Base-by-base conservation (phyloP, 1,140 invertebrate species). In the Drosophila virilis region DNA sequence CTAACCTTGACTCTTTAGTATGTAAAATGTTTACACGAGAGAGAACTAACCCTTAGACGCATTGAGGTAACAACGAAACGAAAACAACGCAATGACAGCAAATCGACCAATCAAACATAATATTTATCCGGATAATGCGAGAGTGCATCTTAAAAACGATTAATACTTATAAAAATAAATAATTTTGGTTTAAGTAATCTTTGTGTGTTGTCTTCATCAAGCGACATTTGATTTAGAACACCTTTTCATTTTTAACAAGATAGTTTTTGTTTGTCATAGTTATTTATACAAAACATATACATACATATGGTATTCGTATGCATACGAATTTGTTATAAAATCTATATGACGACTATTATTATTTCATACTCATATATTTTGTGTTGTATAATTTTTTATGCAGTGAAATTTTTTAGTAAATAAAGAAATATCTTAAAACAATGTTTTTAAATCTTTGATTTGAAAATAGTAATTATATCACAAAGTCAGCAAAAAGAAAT, bases 321-420 rank as follows among this genome's bases (percentile, higher is more conserved):
- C 83, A 86, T 88, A 88, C 83, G 83, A 86, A 82, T 69, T 55
- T 84, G 74, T 77, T 84, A 77, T 81, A 59, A 86, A 71, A 68
- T 78, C 64, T 76, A 76, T 82, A 79, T 86, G 65, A 88, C 45
- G 72, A 80, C 71, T 89, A 74, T 77, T 74, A 74, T 88, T 77
- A 80, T 89, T 84, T 89, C 70, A 73, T 77, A 77, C 57, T 52
- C 58, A 85, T 89, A 78, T 84, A 67, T 82, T 88, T 88, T 88
- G 83, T 89, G 83, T 88, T 88, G 83, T 89, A 80, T 89, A 77
- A 88, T 88, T 89, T 88, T 80, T 74, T 88, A 83, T 89, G 77
- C 77, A 89, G 74, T 89, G 70, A 88, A 57, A 77, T 84, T 89
- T 22, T 86, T 72, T 78, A 88, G 80, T 89, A 89, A 89, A 89